A percentile compares a stretch with the other conserved stretches of the same genome.
phyloP scores from a whole-genome alignment of 2,888 invertebrate genomes.

The Macrophya alboannulata region DNA sequence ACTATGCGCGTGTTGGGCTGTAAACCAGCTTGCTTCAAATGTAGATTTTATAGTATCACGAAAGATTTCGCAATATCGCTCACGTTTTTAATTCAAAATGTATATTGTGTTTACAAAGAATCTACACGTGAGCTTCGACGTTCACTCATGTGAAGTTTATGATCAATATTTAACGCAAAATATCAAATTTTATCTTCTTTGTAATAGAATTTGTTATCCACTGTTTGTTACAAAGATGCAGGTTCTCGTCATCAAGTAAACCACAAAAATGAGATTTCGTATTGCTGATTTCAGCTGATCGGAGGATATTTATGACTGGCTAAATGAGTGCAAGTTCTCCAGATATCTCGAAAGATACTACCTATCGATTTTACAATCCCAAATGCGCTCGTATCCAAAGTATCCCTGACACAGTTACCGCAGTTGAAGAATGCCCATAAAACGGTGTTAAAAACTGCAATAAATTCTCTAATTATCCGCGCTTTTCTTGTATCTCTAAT shows the following conservation, averaged over 20 bases:
- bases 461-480: neutral
- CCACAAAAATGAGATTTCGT: neutral
- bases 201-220: neutral
- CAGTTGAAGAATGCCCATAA: neutral
- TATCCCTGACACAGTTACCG: constrained; percentile 34
- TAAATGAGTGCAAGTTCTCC: neutral
- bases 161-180: neutral
- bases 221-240: too few species aligned
- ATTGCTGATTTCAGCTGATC: neutral
- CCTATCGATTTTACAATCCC: neutral
- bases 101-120: neutral
- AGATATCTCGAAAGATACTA: neutral
- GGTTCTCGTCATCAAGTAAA: neutral
- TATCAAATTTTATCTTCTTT: neutral
- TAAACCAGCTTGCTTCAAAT: neutral
- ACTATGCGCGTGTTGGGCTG: neutral
- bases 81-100: neutral
- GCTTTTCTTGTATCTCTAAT: neutral
- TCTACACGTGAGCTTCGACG: neutral
- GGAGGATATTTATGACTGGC: neutral
- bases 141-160: neutral
- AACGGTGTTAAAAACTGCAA: neutral
- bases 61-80: neutral
- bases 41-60: neutral
- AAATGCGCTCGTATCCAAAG: neutral